Conservation (phyloP, 2,888 invertebrate genomes). For the Apotomis betuletana region DNA sequence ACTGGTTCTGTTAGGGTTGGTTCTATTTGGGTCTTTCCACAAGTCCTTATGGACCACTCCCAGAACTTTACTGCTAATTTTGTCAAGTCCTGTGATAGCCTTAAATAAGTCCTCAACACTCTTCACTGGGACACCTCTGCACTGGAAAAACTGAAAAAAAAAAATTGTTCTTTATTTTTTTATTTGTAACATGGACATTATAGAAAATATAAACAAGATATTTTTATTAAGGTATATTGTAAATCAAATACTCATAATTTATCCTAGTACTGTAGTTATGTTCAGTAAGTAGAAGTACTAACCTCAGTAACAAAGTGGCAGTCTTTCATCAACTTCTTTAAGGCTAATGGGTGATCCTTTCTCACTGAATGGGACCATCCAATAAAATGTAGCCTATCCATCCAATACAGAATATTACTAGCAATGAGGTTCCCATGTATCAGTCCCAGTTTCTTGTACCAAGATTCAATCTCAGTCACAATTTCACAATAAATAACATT, state of each 20-base stretch:
- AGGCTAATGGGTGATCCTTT: slow-evolving; percentile 20
- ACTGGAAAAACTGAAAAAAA: slow-evolving; percentile 29
- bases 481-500: slow-evolving; percentile 4
- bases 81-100: slow-evolving; percentile 15
- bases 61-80: slow-evolving; percentile 24
- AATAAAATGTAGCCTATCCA: slow-evolving; percentile 9
- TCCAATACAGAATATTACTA: slow-evolving; percentile 6
- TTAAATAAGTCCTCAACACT: slow-evolving; percentile 16
- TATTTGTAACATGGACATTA: too few relatives aligned
- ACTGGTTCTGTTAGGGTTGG: slow-evolving; percentile 17
- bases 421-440: slow-evolving; percentile 26
- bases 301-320: slow-evolving; percentile 30
- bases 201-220: too few relatives aligned
- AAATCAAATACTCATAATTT: too few relatives aligned
- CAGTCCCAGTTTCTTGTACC: slow-evolving; percentile 27
- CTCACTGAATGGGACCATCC: slow-evolving; percentile 32
- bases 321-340: slow-evolving; percentile 28
- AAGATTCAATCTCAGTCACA: slow-evolving; percentile 12
- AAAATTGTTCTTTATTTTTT: not conserved
- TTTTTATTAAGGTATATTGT: too few relatives aligned
- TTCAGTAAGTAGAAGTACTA: not conserved
- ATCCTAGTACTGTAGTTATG: too few relatives aligned
- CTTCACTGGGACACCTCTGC: slow-evolving; percentile 19
- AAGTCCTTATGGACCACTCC: slow-evolving; percentile 22
- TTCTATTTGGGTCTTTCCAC: slow-evolving; percentile 7